Percentiles rank a stretch among this genome's conserved stretches.
Evolutionary conservation across 2,888 invertebrate genomes (phyloP).

Genomic region (Chorisops tibialis): DNA sequence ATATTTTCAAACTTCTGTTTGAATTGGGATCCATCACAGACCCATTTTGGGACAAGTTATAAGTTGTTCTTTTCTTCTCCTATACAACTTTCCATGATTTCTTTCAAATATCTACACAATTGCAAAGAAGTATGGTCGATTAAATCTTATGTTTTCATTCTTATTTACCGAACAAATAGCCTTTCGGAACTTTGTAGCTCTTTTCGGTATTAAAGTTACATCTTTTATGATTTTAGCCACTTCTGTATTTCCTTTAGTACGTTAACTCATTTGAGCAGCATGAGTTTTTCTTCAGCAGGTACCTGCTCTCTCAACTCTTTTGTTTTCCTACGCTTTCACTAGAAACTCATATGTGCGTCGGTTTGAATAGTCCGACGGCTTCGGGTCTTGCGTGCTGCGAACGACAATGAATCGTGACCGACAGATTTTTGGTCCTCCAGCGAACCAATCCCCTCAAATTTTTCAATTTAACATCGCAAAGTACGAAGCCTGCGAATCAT

Average conservation of each 20-base stretch:
- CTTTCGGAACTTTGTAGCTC: neutral
- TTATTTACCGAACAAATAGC: neutral
- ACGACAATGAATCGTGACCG: too few species aligned
- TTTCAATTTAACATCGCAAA: too few species aligned
- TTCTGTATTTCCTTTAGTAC: neutral
- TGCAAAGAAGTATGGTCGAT: neutral
- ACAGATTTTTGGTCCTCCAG: too few species aligned
- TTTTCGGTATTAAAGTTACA: neutral
- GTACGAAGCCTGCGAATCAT: too few species aligned
- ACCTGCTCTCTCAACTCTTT: too few species aligned
- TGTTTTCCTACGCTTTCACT: too few species aligned
- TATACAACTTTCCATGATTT: neutral
- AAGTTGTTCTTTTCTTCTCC: neutral
- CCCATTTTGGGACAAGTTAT: neutral
- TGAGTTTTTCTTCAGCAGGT: too few species aligned
- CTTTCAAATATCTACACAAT: neutral
- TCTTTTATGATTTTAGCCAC: neutral
- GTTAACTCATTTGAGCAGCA: neutral
- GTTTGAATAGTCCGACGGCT: too few species aligned
- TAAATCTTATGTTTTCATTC: neutral
- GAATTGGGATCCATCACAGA: neutral
- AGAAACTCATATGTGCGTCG: too few species aligned
- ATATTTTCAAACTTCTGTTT: neutral
- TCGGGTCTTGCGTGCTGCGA: too few species aligned
- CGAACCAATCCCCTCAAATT: too few species aligned